Percentiles rank a stretch among this genome's conserved stretches.
Evolutionary conservation across 2,888 invertebrate species (phyloP).

Genomic region (Eilema depressum): DNA sequence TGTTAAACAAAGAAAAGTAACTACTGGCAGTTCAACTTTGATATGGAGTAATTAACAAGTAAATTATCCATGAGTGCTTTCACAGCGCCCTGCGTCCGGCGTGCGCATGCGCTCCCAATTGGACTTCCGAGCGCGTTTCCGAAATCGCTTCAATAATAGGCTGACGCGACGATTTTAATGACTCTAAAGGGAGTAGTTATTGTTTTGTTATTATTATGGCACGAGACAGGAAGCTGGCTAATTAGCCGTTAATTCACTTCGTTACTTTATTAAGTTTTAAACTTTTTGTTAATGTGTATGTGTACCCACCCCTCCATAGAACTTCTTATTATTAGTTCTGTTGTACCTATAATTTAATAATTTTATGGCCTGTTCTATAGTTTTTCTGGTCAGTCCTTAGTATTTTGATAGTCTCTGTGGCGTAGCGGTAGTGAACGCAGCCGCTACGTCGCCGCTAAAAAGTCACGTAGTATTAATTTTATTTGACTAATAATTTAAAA

Average conservation of each 20-base stretch:
- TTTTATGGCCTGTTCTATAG: too few relatives aligned
- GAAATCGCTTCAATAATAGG: constrained; percentile 75
- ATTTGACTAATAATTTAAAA: too few relatives aligned
- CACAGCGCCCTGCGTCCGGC: constrained; percentile 81
- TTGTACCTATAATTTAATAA: too few relatives aligned
- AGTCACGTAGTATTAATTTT: too few relatives aligned
- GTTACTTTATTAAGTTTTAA: constrained; percentile 61
- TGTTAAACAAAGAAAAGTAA: constrained; percentile 32
- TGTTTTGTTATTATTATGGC: constrained; percentile 85
- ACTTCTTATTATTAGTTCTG: neutral
- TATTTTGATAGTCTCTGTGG: too few relatives aligned
- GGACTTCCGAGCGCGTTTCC: constrained; percentile 85
- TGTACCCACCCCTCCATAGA: neutral
- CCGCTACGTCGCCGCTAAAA: too few relatives aligned
- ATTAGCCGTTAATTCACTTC: constrained; percentile 81
- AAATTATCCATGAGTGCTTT: constrained; percentile 77
- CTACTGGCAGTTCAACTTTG: constrained; percentile 32
- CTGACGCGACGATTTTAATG: constrained; percentile 73
- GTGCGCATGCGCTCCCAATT: constrained; percentile 81
- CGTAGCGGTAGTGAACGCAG: too few relatives aligned
- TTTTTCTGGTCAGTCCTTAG: too few relatives aligned
- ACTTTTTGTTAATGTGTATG: neutral
- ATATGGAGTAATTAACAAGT: constrained; percentile 68
- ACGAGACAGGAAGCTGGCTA: constrained; percentile 85
- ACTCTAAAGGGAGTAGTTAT: constrained; percentile 76